Conservation (phyloP, 2,888 invertebrate species). For the Nephrocerus scutellatus region DNA sequence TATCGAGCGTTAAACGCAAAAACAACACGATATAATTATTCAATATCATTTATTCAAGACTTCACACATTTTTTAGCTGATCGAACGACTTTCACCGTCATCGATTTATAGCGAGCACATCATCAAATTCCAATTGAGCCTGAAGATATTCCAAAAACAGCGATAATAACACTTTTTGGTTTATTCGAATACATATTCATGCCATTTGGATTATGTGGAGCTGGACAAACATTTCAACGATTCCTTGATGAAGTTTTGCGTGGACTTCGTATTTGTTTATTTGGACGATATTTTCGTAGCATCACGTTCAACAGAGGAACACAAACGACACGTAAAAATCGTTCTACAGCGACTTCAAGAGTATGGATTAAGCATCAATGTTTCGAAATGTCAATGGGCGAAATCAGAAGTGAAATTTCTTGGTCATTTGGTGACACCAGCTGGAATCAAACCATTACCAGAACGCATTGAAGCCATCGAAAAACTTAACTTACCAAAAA, state of each 20-base stretch:
- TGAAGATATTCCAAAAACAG: slow-evolving; percentile 18
- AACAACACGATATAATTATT: slow-evolving; percentile 32
- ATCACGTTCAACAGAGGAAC: slow-evolving; percentile 22
- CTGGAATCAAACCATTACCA: slow-evolving; percentile 12
- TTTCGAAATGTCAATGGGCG: slow-evolving; percentile 19
- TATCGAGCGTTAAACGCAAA: slow-evolving; percentile 28
- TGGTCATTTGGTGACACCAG: slow-evolving; percentile 12
- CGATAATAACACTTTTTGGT: slow-evolving; percentile 19
- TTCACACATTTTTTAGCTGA: slow-evolving; percentile 12
- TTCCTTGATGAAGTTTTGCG: slow-evolving; percentile 16
- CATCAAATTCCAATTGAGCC: slow-evolving; percentile 19
- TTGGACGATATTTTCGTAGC: slow-evolving; percentile 31
- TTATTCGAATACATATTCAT: slow-evolving; percentile 17
- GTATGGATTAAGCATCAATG: slow-evolving; percentile 24
- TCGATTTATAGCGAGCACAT: slow-evolving; percentile 17
- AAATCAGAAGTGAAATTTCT: slow-evolving; percentile 16
- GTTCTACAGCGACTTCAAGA: slow-evolving; percentile 23
- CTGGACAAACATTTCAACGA: slow-evolving; percentile 19
- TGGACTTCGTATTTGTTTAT: slow-evolving; percentile 23
- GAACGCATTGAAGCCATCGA: slow-evolving; percentile 18
- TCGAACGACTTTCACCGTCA: slow-evolving; percentile 15
- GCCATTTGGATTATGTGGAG: slow-evolving; percentile 18
- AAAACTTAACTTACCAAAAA: slow-evolving; percentile 17
- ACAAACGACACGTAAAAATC: slow-evolving; percentile 20
- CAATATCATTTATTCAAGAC: slow-evolving; percentile 16